Evolutionary conservation across 2,888 invertebrate species (phyloP).

Genomic region (Tetranychus truncatus): DNA sequence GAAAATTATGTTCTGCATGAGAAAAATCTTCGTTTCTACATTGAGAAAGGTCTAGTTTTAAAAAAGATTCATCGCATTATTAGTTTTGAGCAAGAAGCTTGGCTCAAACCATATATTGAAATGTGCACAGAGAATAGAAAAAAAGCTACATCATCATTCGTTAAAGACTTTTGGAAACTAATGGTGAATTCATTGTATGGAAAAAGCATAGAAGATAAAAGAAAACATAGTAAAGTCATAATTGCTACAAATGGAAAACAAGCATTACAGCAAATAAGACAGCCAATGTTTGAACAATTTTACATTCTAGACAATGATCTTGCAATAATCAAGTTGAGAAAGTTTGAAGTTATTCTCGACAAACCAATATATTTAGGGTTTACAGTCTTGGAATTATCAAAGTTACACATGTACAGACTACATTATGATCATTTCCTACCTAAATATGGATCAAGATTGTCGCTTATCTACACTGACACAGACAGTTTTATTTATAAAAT

Average conservation of each 20-base stretch:
- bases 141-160: slow-evolving; percentile 30
- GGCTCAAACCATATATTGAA: slow-evolving; percentile 24
- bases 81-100: slow-evolving; percentile 22
- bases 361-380: slow-evolving; percentile 28
- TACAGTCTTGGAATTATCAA: slow-evolving; percentile 28
- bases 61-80: not conserved
- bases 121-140: slow-evolving; percentile 25
- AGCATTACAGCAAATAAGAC: slow-evolving; percentile 11
- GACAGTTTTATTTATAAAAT: slow-evolving; percentile 29
- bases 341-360: slow-evolving; percentile 22
- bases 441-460: slow-evolving; percentile 27
- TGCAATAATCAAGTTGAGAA: slow-evolving; percentile 9
- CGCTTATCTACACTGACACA: slow-evolving; percentile 30
- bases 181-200: slow-evolving; percentile 31
- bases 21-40: not conserved
- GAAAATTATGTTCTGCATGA: slow-evolving; percentile 3
- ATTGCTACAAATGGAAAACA: slow-evolving; percentile 21
- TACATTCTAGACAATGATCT: slow-evolving; percentile 12
- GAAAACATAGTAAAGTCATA: slow-evolving; percentile 28
- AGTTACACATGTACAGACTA: slow-evolving; percentile 29
- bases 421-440: slow-evolving; percentile 26
- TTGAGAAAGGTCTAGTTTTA: not conserved
- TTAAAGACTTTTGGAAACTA: slow-evolving; percentile 33
- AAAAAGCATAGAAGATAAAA: slow-evolving; percentile 31
- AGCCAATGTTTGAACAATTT: slow-evolving; percentile 19